phyloP scores from a whole-genome alignment of 2,888 invertebrate genomes.

The Ditylenchus weischeri region DNA sequence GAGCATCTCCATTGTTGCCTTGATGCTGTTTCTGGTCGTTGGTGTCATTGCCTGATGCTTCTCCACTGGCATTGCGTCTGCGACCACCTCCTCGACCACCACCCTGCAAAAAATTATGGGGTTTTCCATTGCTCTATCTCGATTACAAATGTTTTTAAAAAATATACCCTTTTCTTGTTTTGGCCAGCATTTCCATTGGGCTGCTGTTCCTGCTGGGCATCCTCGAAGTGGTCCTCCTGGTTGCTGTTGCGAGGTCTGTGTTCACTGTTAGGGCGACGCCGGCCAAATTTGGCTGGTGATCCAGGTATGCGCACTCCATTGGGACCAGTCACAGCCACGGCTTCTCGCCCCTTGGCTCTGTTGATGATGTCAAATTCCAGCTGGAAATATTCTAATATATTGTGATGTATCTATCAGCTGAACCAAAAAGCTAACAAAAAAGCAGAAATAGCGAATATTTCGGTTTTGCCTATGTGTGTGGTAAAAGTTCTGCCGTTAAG shows the following conservation, averaged over 20 bases:
- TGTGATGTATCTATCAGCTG: no score
- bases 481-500: no score
- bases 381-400: neutral
- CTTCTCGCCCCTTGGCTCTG: slow-evolving; percentile 4
- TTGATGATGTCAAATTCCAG: slow-evolving; percentile 11
- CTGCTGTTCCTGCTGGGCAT: neutral
- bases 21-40: neutral
- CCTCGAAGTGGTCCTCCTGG: slow-evolving; percentile 4
- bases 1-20: slow-evolving; percentile 1
- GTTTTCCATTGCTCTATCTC: no score
- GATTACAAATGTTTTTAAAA: no score
- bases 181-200: neutral
- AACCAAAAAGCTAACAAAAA: no score
- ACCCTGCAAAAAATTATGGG: neutral
- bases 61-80: slow-evolving; percentile 3
- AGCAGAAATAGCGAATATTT: no score
- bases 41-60: neutral
- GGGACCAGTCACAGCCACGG: slow-evolving; percentile 8
- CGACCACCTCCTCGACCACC: slow-evolving; percentile 4
- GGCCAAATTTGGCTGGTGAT: neutral
- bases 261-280: slow-evolving; percentile 1
- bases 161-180: neutral
- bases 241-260: slow-evolving; percentile 3
- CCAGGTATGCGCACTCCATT: slow-evolving; percentile 6
- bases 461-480: no score